A percentile compares a stretch with the other conserved stretches of the same genome.
Conservation (phyloP, 2,113 vertebrate species). For the Panthera leo region DNA sequence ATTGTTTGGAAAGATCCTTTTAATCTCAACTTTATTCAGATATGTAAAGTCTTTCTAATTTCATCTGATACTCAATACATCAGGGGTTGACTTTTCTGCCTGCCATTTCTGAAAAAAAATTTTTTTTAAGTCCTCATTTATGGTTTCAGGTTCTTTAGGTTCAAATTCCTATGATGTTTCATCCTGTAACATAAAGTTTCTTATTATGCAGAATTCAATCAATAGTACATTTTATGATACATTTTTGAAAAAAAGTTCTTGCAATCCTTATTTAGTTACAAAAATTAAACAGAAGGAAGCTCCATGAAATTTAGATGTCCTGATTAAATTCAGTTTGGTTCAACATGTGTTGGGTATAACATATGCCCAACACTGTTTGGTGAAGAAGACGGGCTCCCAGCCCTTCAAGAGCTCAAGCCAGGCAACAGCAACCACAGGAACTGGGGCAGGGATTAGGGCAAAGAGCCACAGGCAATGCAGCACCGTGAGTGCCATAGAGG, state of each 20-base stretch:
- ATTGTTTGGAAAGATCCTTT: slow-evolving; percentile 47
- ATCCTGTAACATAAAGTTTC: slow-evolving; percentile 22
- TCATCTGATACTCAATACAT: background rate
- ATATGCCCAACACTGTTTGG: background rate
- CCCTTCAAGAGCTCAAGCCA: background rate
- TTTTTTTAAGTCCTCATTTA: slow-evolving; percentile 25
- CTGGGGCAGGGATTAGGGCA: background rate
- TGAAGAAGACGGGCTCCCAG: background rate
- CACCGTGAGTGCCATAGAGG: background rate
- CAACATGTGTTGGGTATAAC: background rate
- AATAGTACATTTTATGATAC: slow-evolving; percentile 35
- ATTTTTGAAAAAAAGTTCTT: slow-evolving; percentile 39
- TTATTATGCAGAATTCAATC: slow-evolving; percentile 31
- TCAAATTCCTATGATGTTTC: slow-evolving; percentile 48
- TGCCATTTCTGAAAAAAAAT: background rate
- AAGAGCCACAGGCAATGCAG: background rate
- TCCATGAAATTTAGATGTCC: slow-evolving; percentile 9
- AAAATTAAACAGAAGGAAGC: slow-evolving; percentile 51
- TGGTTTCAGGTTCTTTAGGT: slow-evolving; percentile 38
- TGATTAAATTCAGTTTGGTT: background rate
- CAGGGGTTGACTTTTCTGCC: slow-evolving; percentile 42
- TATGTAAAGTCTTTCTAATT: slow-evolving; percentile 48
- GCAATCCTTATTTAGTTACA: slow-evolving; percentile 35
- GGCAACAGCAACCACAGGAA: background rate
- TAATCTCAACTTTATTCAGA: background rate